Conservation (phyloP, 2,888 invertebrate genomes). For the Standfussiana lucernea region DNA sequence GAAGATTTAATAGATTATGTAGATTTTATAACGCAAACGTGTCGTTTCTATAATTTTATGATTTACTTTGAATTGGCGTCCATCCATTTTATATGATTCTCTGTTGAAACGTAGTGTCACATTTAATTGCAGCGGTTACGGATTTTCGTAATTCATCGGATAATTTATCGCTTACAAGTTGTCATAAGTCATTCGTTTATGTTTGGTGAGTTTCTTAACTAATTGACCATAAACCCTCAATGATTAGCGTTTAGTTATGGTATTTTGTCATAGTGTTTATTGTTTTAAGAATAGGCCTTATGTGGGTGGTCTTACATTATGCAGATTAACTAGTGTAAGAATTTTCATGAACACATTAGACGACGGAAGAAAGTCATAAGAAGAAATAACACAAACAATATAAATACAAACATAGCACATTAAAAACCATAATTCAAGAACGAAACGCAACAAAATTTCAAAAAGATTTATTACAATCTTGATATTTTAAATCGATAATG, state of each 20-base stretch:
- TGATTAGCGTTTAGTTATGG: constrained; percentile 6
- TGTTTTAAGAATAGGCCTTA: background rate
- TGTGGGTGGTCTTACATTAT: background rate
- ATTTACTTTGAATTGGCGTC: constrained; percentile 47
- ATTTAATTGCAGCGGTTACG: constrained; percentile 49
- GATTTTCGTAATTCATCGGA: constrained; percentile 46
- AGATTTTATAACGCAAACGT: constrained; percentile 41
- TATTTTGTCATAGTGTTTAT: background rate
- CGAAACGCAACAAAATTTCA: constrained; percentile 53
- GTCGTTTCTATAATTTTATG: constrained; percentile 48
- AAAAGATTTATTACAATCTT: constrained; percentile 64
- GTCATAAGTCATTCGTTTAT: constrained; percentile 30
- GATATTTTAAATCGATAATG: constrained; percentile 70
- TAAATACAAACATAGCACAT: constrained; percentile 28
- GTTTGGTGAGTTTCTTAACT: constrained; percentile 19
- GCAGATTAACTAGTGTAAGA: background rate
- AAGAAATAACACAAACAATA: constrained; percentile 1
- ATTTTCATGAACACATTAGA: background rate
- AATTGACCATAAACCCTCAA: constrained; percentile 41
- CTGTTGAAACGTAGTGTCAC: constrained; percentile 46
- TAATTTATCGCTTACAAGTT: constrained; percentile 51
- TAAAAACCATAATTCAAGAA: constrained; percentile 31
- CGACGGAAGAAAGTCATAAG: background rate
- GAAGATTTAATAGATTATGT: constrained; percentile 25
- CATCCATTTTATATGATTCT: constrained; percentile 49